Base-by-base conservation (phyloP, 2,797 vertebrate genomes). In the Ceryle rudis region DNA sequence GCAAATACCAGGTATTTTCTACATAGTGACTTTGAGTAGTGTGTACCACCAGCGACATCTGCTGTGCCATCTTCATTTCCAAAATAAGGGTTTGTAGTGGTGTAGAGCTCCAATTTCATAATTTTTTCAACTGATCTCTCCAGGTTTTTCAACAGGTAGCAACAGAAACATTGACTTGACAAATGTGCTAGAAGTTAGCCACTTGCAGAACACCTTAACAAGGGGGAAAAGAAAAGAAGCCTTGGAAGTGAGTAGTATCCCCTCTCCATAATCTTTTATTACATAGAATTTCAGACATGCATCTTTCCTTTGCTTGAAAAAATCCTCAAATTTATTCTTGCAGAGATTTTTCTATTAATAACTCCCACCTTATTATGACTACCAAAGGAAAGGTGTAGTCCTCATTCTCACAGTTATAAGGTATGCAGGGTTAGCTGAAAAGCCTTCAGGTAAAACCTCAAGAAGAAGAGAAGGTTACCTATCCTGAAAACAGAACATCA, bases 391-490 rank as follows among this genome's bases (percentile, higher is more conserved):
- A 82, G 4, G 10, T n/a, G n/a, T 58, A 58, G 16, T 77, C 17
- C 39, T 66, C 11, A 19, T 62, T 85, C 35, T 55, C 19, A 22
- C 0, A 0, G 16, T 49, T 58, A 29, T 4, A 9, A 2, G 1
- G 9, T 11, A 21, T 10, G 5, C 16, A 33, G 13, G 2, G 15
- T 55, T 60, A 55, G 19, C 25, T 60, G 25, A 60, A 85, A 90
- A 88, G 11, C 14, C 14, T 66, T 55, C 52, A 80, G 52, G 14
- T 60, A 79, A 64, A 89, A 79, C 2, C 8, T 20, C 0, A 1
- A 77, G 44, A 37, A 57, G 11, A 14, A 69, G 17, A 58, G 31
- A 23, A 79, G 14, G 10, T 57, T 44, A 39, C 3, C 9, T 31
- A 16, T 14, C 23, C 7, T 47, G 37, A 72, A 71, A 90, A 54